These are phyloP conservation scores for Nyctibius grandis DNA, from an alignment of 2,797 vertebrate species.

Conservation along the genomic window DNA sequence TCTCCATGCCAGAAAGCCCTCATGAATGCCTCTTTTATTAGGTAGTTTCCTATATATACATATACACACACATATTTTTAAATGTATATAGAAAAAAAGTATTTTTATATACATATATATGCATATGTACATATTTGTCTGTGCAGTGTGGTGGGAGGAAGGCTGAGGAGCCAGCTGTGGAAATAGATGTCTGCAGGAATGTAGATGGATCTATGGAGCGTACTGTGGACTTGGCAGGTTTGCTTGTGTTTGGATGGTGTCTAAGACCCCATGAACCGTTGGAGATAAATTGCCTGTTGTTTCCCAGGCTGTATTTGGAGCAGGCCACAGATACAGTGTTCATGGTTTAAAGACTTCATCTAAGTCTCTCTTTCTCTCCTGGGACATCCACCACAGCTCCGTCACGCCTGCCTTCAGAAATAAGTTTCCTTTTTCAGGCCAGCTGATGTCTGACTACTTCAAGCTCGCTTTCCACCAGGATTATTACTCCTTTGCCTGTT, in stretches of 20 bases:
- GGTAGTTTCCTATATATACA: background rate
- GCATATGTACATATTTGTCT: background rate
- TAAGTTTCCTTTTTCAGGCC: background rate
- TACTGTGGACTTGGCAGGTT: background rate
- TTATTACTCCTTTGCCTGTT: background rate
- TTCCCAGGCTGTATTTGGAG: background rate
- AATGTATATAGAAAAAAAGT: too few species aligned
- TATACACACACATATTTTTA: background rate
- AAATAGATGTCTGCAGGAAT: background rate
- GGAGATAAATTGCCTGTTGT: background rate
- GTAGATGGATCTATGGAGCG: background rate
- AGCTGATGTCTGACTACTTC: background rate
- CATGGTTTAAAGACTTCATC: background rate
- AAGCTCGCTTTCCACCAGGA: background rate
- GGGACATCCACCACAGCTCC: background rate
- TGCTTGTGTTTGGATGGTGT: background rate
- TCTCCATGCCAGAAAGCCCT: background rate
- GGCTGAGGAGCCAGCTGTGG: background rate
- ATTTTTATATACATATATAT: background rate
- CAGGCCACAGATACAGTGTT: background rate
- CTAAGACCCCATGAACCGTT: background rate
- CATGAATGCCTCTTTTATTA: background rate
- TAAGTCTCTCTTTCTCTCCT: background rate
- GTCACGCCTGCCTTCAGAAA: background rate
- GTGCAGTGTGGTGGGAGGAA: background rate